A percentile compares a stretch with the other conserved stretches of the same genome.
Conservation (phyloP, 2,113 vertebrate genomes). For the Ifrita kowaldi region DNA sequence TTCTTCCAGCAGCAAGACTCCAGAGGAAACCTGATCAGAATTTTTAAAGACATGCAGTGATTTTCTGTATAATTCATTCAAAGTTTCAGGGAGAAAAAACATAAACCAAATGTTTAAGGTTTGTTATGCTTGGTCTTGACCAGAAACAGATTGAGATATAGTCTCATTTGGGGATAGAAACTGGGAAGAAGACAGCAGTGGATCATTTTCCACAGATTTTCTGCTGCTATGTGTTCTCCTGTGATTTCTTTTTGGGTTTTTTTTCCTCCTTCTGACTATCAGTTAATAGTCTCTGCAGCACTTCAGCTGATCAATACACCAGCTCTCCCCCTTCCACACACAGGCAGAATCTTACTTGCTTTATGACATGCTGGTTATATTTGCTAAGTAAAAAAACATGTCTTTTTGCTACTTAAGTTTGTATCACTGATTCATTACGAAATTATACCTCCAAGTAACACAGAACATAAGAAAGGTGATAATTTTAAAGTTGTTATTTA, state of each 20-base stretch:
- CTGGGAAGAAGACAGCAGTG: not conserved
- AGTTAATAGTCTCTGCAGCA: conserved; percentile 55
- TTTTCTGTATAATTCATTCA: conserved; percentile 37
- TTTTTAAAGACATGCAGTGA: conserved; percentile 67
- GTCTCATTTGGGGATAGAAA: conserved; percentile 40
- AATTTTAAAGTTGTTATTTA: not conserved
- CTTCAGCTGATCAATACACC: conserved; percentile 41
- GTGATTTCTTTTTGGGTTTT: not conserved
- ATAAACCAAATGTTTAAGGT: conserved; percentile 37
- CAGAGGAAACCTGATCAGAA: conserved; percentile 83
- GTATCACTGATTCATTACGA: conserved; percentile 17
- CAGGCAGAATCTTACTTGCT: conserved; percentile 1
- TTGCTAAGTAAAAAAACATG: conserved; percentile 17
- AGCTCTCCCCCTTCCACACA: not conserved
- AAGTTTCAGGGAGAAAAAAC: conserved; percentile 39
- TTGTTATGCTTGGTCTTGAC: conserved; percentile 32
- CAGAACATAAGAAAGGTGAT: not conserved
- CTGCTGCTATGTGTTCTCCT: not conserved
- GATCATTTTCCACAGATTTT: conserved; percentile 30
- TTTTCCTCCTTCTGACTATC: conserved; percentile 7
- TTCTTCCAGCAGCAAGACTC: conserved; percentile 80
- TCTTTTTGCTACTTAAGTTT: conserved; percentile 2
- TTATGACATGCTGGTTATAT: conserved; percentile 5
- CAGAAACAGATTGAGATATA: conserved; percentile 10
- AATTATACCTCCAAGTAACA: not conserved